A percentile compares a stretch with the other conserved stretches of the same genome.
These are phyloP conservation scores for Heterodera schachtii DNA, from an alignment of 1,140 invertebrate species.

Conservation along the genomic window DNA sequence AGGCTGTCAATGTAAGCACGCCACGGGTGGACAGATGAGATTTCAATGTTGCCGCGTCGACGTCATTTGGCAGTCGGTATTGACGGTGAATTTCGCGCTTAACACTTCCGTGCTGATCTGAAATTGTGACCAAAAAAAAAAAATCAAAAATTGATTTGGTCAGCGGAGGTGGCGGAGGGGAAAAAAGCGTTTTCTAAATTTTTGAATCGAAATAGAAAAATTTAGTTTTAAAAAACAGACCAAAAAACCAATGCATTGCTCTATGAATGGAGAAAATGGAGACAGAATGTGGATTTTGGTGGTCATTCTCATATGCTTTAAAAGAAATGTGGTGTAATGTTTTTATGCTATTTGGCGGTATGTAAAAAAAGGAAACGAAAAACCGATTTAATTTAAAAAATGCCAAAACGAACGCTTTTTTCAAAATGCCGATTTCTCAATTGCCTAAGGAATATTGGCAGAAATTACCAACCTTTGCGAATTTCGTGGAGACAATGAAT, in stretches of 20 bases:
- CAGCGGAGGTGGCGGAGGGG: neutral
- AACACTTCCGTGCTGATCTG: conserved; percentile 60
- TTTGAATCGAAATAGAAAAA: neutral
- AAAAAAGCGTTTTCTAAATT: neutral
- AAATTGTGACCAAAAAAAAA: neutral
- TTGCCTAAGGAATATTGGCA: neutral
- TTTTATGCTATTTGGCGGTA: neutral
- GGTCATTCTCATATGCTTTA: neutral
- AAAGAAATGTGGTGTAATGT: neutral
- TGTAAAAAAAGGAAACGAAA: neutral
- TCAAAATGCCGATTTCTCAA: neutral
- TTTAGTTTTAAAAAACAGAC: neutral
- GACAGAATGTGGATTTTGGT: conserved; percentile 12
- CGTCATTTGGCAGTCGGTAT: conserved; percentile 60
- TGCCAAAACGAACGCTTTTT: neutral
- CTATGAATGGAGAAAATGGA: conserved; percentile 4
- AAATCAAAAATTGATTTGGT: neutral
- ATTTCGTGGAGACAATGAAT: conserved; percentile 62
- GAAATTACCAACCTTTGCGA: conserved; percentile 35
- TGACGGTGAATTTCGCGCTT: conserved; percentile 58
- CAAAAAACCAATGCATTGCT: conserved; percentile 15
- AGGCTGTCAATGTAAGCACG: conserved; percentile 57
- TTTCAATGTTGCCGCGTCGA: conserved; percentile 57
- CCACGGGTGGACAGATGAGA: conserved; percentile 54
- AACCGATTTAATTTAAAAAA: neutral